Evolutionary conservation across 2,113 vertebrate species (phyloP).

Genomic region (Pelodiscus sinensis): DNA sequence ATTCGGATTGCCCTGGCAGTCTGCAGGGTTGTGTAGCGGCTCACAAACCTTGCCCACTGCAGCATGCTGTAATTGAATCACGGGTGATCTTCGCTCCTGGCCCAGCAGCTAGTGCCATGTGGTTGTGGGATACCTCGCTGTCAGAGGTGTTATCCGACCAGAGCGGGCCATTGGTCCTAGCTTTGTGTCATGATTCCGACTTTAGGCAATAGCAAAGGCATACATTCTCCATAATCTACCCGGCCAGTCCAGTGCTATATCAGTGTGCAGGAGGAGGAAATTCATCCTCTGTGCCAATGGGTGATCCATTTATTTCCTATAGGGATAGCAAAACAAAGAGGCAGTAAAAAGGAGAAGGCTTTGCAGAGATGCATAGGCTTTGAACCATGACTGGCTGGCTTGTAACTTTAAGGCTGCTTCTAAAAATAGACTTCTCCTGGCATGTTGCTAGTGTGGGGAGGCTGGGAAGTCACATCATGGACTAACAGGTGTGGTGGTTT

Average conservation of each 20-base stretch:
- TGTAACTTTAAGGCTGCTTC: background rate
- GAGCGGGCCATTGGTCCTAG: background rate
- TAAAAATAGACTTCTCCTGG: constrained; percentile 40
- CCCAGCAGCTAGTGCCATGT: background rate
- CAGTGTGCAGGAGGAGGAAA: background rate
- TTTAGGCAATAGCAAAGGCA: background rate
- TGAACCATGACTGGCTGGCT: constrained; percentile 24
- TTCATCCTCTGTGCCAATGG: background rate
- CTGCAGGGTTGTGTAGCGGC: background rate
- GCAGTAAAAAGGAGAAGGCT: accelerated
- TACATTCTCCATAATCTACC: accelerated
- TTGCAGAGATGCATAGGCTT: background rate
- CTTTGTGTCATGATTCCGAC: background rate
- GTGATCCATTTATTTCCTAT: background rate
- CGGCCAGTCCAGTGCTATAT: accelerated
- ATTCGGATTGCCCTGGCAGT: constrained; percentile 14
- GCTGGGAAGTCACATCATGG: background rate
- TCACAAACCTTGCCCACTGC: constrained; percentile 11
- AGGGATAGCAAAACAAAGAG: accelerated
- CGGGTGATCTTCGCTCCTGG: background rate
- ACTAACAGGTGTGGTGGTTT: background rate
- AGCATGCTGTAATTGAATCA: background rate
- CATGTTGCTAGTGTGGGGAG: accelerated
- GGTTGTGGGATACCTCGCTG: background rate
- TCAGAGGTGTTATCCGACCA: background rate